Evolutionary conservation across 2,888 invertebrate species (phyloP).

Genomic region (Drosophila acutilabella): DNA sequence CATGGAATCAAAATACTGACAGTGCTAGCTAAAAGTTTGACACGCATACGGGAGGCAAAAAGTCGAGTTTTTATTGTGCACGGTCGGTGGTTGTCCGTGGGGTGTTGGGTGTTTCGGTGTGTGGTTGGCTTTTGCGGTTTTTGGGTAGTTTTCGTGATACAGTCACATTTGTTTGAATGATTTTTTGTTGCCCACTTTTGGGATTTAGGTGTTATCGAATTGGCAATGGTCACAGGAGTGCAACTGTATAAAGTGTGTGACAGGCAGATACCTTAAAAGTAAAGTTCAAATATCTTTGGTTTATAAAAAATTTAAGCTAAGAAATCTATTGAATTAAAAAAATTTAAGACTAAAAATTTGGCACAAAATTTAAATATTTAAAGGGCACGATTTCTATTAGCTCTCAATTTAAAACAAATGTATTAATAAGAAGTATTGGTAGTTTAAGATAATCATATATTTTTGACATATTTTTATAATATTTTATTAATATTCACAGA

Average conservation of each 20-base stretch:
- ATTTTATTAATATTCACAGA: too few species aligned
- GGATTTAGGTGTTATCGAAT: constrained; percentile 35
- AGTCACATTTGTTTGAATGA: constrained; percentile 22
- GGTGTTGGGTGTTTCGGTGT: not conserved
- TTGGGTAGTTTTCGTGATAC: not conserved
- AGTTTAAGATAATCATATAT: too few species aligned
- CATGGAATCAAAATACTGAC: constrained; percentile 44
- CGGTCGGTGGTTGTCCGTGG: not conserved
- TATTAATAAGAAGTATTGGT: too few species aligned
- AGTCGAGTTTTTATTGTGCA: constrained; percentile 1
- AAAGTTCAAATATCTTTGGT: too few species aligned
- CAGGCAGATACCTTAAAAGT: not conserved
- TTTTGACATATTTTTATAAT: too few species aligned
- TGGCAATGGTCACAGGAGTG: constrained; percentile 1
- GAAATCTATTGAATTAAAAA: too few species aligned
- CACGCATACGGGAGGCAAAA: constrained; percentile 29
- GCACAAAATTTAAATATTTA: too few species aligned
- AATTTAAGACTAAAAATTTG: too few species aligned
- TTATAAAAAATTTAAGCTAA: too few species aligned
- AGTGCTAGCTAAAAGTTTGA: constrained; percentile 44
- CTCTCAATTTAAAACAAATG: too few species aligned
- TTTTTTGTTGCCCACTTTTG: constrained; percentile 22
- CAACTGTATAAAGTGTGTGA: not conserved
- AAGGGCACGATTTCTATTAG: too few species aligned
- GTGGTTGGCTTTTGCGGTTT: not conserved